A percentile compares a stretch with the other conserved stretches of the same genome.
Conservation (phyloP, 2,797 vertebrate species). For the Botia almorhae region DNA sequence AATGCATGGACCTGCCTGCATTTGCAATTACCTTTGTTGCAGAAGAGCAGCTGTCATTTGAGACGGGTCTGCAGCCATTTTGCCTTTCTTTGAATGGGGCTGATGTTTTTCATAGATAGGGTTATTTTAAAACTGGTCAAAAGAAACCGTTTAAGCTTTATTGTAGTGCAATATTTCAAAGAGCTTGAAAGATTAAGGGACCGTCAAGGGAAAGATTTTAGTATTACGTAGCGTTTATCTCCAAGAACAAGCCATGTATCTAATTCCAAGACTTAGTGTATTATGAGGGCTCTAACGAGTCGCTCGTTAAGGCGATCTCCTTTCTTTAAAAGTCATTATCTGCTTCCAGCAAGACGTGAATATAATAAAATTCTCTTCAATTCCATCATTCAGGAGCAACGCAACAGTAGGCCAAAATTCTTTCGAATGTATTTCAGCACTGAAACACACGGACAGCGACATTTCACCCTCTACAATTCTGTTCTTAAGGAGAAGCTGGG, state of each 20-base stretch:
- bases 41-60: constrained; percentile 63
- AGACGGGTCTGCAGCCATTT: constrained; percentile 51
- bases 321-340: background rate
- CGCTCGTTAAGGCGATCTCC: background rate
- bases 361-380: background rate
- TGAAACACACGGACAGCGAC: constrained; percentile 8
- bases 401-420: background rate
- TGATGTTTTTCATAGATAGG: constrained; percentile 31
- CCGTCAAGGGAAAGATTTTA: background rate
- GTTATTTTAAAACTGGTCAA: constrained; percentile 16
- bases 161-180: background rate
- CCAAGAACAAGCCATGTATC: background rate
- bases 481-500: background rate
- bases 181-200: background rate
- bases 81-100: constrained; percentile 22
- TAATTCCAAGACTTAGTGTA: background rate
- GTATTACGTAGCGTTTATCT: constrained; percentile 10
- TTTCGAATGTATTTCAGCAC: constrained; percentile 22
- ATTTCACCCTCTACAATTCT: background rate
- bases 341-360: background rate
- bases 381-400: background rate
- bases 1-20: constrained; percentile 60
- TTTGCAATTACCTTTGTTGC: constrained; percentile 63
- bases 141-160: background rate
- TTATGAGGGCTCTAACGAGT: background rate